A percentile compares a stretch with the other conserved stretches of the same genome.
Evolutionary conservation across 2,888 invertebrate species (phyloP).

Genomic region (Cylindroiulus punctatus): DNA sequence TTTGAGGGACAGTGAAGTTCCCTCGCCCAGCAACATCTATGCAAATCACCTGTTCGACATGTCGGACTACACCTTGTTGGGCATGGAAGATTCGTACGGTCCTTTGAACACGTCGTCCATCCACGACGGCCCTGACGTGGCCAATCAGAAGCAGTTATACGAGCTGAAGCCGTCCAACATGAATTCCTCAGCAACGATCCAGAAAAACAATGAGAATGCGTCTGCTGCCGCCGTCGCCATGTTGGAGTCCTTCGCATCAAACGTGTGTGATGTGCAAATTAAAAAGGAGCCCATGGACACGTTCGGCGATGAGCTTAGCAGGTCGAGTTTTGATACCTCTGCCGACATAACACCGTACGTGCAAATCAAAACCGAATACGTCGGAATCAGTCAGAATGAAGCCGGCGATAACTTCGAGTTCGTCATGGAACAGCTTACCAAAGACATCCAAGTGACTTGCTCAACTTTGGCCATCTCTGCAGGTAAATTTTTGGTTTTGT

Average conservation of each 20-base stretch:
- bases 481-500: slow-evolving; percentile 72
- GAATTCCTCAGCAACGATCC: neutral
- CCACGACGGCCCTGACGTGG: neutral
- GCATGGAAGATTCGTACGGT: slow-evolving; percentile 4
- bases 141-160: neutral
- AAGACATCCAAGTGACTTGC: slow-evolving; percentile 86
- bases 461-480: slow-evolving; percentile 86
- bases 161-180: slow-evolving; percentile 48
- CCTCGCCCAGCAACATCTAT: slow-evolving; percentile 58
- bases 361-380: slow-evolving; percentile 29
- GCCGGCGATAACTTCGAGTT: slow-evolving; percentile 65
- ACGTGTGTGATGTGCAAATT: slow-evolving; percentile 29
- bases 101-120: slow-evolving; percentile 1
- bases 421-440: slow-evolving; percentile 86
- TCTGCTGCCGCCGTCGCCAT: slow-evolving; percentile 44
- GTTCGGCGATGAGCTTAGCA: neutral
- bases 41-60: neutral
- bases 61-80: slow-evolving; percentile 29
- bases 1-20: slow-evolving; percentile 68
- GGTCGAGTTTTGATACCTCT: neutral
- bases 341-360: neutral
- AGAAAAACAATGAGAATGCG: neutral
- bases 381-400: neutral
- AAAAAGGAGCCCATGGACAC: slow-evolving; percentile 49
- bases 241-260: slow-evolving; percentile 46